These are phyloP conservation scores for Apocheima hispidaria DNA, from an alignment of 2,888 invertebrate genomes.

Conservation along the genomic window DNA sequence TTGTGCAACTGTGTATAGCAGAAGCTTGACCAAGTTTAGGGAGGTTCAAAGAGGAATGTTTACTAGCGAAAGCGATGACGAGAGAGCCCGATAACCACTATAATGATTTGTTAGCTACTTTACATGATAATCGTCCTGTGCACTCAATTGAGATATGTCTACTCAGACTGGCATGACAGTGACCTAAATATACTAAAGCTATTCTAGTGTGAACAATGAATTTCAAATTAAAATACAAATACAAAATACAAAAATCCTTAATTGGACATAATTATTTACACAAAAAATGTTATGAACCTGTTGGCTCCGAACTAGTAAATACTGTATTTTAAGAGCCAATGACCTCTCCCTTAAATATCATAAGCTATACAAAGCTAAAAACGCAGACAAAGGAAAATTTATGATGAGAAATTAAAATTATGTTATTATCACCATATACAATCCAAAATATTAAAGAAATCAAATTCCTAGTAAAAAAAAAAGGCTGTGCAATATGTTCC, in stretches of 20 bases:
- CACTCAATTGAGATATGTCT: conserved; percentile 11
- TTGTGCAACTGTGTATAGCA: conserved; percentile 66
- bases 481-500: conserved; percentile 40
- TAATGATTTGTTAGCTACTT: not conserved
- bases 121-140: not conserved
- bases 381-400: too few species aligned
- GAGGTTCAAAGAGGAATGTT: conserved; percentile 31
- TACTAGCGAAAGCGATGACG: conserved; percentile 32
- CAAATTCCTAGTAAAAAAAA: conserved; percentile 16
- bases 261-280: too few species aligned
- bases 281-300: too few species aligned
- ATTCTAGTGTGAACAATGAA: not conserved
- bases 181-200: conserved; percentile 1
- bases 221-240: too few species aligned
- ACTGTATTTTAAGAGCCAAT: too few species aligned
- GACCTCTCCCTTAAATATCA: too few species aligned
- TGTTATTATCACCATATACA: not conserved
- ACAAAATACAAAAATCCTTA: too few species aligned
- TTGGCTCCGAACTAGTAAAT: too few species aligned
- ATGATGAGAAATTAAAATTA: too few species aligned
- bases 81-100: not conserved
- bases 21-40: conserved; percentile 37
- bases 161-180: conserved; percentile 6
- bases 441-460: not conserved
- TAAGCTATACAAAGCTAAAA: too few species aligned